These are phyloP conservation scores for Hydrotaea cyrtoneurina DNA, from an alignment of 2,888 invertebrate species.

Conservation along the genomic window DNA sequence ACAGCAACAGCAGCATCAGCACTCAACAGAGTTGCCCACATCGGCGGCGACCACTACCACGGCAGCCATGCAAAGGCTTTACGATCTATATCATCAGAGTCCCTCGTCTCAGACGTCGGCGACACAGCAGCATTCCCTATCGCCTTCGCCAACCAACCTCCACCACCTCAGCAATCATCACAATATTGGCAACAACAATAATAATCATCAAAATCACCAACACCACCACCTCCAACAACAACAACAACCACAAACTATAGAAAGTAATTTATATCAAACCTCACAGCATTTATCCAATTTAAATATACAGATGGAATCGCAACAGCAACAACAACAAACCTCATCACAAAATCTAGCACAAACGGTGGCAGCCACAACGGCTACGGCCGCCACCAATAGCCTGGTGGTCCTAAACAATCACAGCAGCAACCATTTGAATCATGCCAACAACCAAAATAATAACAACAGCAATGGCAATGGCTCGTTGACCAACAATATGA, in stretches of 20 bases:
- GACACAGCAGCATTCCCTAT: constrained; percentile 69
- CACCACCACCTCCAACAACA: constrained; percentile 68
- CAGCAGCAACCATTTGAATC: constrained; percentile 48
- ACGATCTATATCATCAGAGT: background rate
- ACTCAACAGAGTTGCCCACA: too few relatives aligned
- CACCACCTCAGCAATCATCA: constrained; percentile 66
- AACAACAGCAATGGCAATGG: constrained; percentile 54
- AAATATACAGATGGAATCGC: constrained; percentile 70
- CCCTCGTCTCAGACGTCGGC: background rate
- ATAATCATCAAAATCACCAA: constrained; percentile 56
- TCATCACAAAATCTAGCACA: constrained; percentile 53
- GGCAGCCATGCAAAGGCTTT: background rate
- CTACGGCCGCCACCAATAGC: constrained; percentile 39
- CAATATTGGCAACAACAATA: constrained; percentile 65
- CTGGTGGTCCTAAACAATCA: constrained; percentile 35
- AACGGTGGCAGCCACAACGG: constrained; percentile 14
- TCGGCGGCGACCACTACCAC: background rate
- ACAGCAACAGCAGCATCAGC: constrained; percentile 24
- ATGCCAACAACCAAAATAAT: constrained; percentile 53
- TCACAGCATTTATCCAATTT: constrained; percentile 68
- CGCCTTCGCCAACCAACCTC: constrained; percentile 73
- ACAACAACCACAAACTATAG: constrained; percentile 71
- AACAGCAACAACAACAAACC: constrained; percentile 66
- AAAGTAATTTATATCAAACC: constrained; percentile 69
- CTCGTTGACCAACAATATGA: constrained; percentile 49